These are phyloP conservation scores for Macrosoma leucophasiata DNA, from an alignment of 2,888 invertebrate species.

Conservation along the genomic window DNA sequence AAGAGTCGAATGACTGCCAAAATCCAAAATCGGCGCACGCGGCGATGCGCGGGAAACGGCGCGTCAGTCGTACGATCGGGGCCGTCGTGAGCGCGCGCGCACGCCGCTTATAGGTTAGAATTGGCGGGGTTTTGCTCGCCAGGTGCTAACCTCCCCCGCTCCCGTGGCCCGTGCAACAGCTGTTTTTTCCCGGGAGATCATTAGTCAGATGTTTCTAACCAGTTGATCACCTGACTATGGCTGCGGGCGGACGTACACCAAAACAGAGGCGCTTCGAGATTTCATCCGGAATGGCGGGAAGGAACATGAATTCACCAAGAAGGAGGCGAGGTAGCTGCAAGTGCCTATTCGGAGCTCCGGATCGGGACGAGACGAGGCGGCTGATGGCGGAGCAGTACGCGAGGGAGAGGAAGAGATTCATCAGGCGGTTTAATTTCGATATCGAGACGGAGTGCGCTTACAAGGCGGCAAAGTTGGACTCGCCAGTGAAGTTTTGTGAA, in stretches of 20 bases:
- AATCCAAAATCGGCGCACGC: constrained; percentile 66
- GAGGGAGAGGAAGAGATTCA: constrained; percentile 74
- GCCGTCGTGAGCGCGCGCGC: constrained; percentile 49
- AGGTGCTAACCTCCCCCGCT: constrained; percentile 60
- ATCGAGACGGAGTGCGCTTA: constrained; percentile 63
- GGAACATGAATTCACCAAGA: constrained; percentile 54
- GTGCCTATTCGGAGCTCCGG: constrained; percentile 78
- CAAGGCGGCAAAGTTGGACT: constrained; percentile 56
- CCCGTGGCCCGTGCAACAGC: constrained; percentile 59
- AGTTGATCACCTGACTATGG: constrained; percentile 70
- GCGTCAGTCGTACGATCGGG: constrained; percentile 42
- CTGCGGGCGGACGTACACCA: constrained; percentile 66
- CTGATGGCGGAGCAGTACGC: constrained; percentile 77
- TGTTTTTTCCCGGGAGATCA: constrained; percentile 72
- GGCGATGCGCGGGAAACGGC: constrained; percentile 60
- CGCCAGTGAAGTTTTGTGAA: constrained; percentile 62
- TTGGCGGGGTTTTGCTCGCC: constrained; percentile 66
- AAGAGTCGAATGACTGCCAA: constrained; percentile 58
- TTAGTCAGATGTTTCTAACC: constrained; percentile 74
- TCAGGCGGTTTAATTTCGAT: constrained; percentile 77
- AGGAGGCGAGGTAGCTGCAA: constrained; percentile 67
- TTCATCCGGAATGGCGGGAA: constrained; percentile 52
- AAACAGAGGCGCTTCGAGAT: constrained; percentile 64
- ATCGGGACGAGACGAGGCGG: constrained; percentile 73
- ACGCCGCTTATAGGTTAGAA: constrained; percentile 62